Evolutionary conservation across 2,797 vertebrate genomes (phyloP).

Genomic region (Tachyglossus aculeatus): DNA sequence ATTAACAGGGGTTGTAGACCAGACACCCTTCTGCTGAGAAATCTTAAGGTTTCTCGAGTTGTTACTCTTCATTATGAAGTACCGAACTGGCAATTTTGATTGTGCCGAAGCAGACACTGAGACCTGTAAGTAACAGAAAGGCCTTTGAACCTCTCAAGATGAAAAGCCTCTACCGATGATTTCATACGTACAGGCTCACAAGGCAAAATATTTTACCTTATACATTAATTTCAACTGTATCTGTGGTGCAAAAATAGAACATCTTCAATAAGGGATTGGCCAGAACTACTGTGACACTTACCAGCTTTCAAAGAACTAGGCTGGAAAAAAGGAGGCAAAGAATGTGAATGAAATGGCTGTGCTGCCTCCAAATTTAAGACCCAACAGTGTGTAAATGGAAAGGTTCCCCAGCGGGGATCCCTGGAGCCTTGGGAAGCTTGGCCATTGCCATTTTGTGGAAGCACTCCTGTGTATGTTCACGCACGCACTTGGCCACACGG

Average conservation of each 20-base stretch:
- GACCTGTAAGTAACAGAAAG: conserved; percentile 61
- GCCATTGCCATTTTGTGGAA: no score
- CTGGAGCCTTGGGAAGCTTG: no score
- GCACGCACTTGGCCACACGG: no score
- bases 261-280: no score
- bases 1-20: conserved; percentile 88
- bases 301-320: neutral
- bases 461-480: no score
- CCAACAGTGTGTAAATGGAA: no score
- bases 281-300: no score
- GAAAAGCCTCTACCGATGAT: conserved; percentile 26
- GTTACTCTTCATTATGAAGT: conserved; percentile 95
- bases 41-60: conserved; percentile 88
- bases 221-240: conserved; percentile 22
- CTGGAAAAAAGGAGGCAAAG: neutral
- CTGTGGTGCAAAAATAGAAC: conserved; percentile 9
- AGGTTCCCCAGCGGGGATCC: no score
- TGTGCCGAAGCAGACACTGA: conserved; percentile 74
- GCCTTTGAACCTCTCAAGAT: conserved; percentile 32
- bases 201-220: conserved; percentile 29
- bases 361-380: no score
- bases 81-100: conserved; percentile 73
- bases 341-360: no score
- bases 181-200: conserved; percentile 31
- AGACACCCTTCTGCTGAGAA: conserved; percentile 90